Base-by-base conservation (phyloP, 2,113 vertebrate species). In the Calyptommatus sinebrachiatus region DNA sequence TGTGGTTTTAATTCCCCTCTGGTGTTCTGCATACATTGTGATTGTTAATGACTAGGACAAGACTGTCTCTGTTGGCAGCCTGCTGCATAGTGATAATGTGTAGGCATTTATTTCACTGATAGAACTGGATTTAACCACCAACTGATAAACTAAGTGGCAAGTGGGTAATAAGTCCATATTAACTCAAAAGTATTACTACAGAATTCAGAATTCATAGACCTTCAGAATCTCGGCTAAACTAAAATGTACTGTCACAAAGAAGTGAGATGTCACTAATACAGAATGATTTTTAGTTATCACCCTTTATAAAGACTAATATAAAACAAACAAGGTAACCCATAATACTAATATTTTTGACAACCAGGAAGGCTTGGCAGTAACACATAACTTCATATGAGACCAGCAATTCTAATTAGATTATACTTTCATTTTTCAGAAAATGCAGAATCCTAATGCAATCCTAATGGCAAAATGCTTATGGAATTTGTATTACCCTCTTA, bases 1-100 rank as follows among this genome's bases (percentile, higher is more conserved):
- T 95, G 93, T 96, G 95, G 94, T 93, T 95, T 95, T 95, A 96
- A 96, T 96, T 95, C 94, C 94, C 95, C 94, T 95, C 95, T 95
- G 93, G 95, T 95, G 94, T 94, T 96, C 95, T 96, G 95, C 95
- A 96, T 95, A 96, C 91, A 95, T 94, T 95, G 95, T 95, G 92
- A 92, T 92, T 93, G 93, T 95, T 96, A 96, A 96, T 95, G 96
- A 96, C 80, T 85, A 93, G 93, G 94, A 94, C 93, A 92, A 94
- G 95, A 89, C 92, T 89, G 93, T 94, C 95, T 95, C 94, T 75
- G 82, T 66, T 90, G 94, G 94, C 92, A 94, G 95, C 88, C 95
- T 96, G 96, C 94, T 95, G 91, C 89, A 79, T 82, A 88, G 94
- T 94, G 95, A 96, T 96, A 96, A 96, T 96, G 93, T 93, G 93